These are phyloP conservation scores for Macrotis lagotis DNA, from an alignment of 2,113 vertebrate species.

Conservation along the genomic window DNA sequence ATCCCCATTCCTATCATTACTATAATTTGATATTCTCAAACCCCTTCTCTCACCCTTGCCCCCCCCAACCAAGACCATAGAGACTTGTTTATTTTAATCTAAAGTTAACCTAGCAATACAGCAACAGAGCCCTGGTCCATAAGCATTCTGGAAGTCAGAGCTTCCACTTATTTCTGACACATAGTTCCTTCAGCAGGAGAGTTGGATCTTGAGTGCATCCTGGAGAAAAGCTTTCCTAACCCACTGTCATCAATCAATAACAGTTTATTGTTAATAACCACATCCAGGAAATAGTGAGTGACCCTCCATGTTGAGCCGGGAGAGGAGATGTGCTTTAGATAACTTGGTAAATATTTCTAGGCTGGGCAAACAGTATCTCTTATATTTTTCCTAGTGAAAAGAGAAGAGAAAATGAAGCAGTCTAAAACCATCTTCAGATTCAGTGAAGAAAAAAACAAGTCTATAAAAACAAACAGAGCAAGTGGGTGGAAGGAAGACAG, in stretches of 20 bases:
- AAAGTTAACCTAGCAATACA: neutral
- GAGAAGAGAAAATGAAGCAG: constrained; percentile 13
- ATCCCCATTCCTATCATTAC: neutral
- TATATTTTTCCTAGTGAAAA: neutral
- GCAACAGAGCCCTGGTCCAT: neutral
- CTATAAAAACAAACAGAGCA: neutral
- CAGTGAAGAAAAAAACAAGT: neutral
- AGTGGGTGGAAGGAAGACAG: neutral
- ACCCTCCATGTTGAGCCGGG: neutral
- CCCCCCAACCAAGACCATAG: constrained; percentile 11
- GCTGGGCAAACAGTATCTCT: neutral
- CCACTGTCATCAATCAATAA: constrained; percentile 1
- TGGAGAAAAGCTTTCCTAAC: neutral
- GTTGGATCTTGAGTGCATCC: neutral
- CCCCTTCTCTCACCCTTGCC: neutral
- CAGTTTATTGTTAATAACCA: constrained; percentile 2
- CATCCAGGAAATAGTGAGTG: neutral
- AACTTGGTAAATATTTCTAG: neutral
- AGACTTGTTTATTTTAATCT: neutral
- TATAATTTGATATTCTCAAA: neutral
- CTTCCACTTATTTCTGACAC: neutral
- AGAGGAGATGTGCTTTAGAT: neutral
- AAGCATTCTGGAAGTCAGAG: neutral
- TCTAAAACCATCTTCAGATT: constrained; percentile 21
- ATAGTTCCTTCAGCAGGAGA: neutral